phyloP scores from a whole-genome alignment of 1,140 invertebrate genomes.

The Leptinotarsa undecemlineata region DNA sequence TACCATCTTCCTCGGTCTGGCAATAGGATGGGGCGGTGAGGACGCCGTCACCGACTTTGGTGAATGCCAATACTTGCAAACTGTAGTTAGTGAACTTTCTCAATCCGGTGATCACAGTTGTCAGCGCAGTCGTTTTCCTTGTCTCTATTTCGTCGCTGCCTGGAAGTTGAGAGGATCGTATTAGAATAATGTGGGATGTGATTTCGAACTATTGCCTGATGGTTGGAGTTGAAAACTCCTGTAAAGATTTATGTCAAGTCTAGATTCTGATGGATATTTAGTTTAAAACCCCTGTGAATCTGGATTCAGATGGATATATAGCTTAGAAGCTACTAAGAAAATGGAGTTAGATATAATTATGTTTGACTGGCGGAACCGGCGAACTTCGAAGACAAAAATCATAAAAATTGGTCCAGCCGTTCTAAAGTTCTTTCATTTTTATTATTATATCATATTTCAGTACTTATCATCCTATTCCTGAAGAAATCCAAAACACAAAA shows the following conservation, averaged over 20 bases:
- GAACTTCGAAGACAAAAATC: too few relatives aligned
- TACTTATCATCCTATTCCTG: too few relatives aligned
- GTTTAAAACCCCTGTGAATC: too few relatives aligned
- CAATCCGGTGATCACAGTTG: slow-evolving; percentile 68
- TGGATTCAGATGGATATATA: too few relatives aligned
- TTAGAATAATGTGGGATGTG: slow-evolving; percentile 9
- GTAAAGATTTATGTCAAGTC: not conserved
- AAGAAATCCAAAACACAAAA: too few relatives aligned
- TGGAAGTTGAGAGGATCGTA: slow-evolving; percentile 30
- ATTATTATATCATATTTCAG: too few relatives aligned
- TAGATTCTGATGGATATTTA: too few relatives aligned
- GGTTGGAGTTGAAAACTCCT: not conserved
- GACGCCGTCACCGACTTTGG: slow-evolving; percentile 79
- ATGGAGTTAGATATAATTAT: too few relatives aligned
- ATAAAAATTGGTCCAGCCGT: too few relatives aligned
- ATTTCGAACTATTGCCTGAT: not conserved
- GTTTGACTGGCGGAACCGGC: too few relatives aligned
- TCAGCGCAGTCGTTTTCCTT: slow-evolving; percentile 70
- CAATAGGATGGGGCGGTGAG: slow-evolving; percentile 72
- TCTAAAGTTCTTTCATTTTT: too few relatives aligned
- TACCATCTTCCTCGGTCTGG: slow-evolving; percentile 83
- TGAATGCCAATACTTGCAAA: slow-evolving; percentile 80
- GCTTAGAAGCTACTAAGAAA: too few relatives aligned
- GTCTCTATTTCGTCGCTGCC: slow-evolving; percentile 67
- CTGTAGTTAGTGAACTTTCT: slow-evolving; percentile 85